A percentile compares a stretch with the other conserved stretches of the same genome.
Evolutionary conservation across 2,888 invertebrate genomes (phyloP).

Genomic region (Chloroclysta siterata): DNA sequence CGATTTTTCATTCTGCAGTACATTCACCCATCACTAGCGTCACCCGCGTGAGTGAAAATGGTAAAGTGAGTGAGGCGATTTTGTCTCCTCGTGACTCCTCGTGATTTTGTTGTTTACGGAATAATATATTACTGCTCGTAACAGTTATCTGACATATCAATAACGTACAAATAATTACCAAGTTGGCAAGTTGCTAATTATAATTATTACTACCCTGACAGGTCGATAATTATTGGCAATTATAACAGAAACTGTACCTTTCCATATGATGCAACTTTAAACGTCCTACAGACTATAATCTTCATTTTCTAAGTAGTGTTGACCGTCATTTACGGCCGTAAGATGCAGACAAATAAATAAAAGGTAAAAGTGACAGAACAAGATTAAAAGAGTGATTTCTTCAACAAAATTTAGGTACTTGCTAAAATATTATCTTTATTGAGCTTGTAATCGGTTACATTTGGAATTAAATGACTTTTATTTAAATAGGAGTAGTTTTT

Average conservation of each 20-base stretch:
- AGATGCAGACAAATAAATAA: background rate
- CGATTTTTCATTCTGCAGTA: no score
- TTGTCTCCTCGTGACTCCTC: no score
- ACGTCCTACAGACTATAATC: constrained; percentile 19
- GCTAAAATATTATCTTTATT: no score
- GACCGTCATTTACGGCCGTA: background rate
- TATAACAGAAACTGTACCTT: constrained; percentile 8
- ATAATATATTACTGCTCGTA: background rate
- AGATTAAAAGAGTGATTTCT: no score
- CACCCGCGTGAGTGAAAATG: no score
- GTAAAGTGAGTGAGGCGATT: no score
- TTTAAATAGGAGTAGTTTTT: no score
- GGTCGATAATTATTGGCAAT: constrained; percentile 24
- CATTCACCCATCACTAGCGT: no score
- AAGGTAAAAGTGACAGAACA: no score
- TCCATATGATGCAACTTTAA: constrained; percentile 20
- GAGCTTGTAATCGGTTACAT: no score
- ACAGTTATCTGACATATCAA: constrained; percentile 4
- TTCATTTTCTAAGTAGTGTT: background rate
- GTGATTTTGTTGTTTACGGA: background rate
- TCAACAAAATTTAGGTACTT: no score
- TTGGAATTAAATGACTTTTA: no score
- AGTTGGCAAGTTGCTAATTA: constrained; percentile 12
- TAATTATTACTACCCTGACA: constrained; percentile 6
- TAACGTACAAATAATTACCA: constrained; percentile 5